A percentile compares a stretch with the other conserved stretches of the same genome.
Conservation (phyloP, 23 tunicate species). For the Phallusia fumigata region DNA sequence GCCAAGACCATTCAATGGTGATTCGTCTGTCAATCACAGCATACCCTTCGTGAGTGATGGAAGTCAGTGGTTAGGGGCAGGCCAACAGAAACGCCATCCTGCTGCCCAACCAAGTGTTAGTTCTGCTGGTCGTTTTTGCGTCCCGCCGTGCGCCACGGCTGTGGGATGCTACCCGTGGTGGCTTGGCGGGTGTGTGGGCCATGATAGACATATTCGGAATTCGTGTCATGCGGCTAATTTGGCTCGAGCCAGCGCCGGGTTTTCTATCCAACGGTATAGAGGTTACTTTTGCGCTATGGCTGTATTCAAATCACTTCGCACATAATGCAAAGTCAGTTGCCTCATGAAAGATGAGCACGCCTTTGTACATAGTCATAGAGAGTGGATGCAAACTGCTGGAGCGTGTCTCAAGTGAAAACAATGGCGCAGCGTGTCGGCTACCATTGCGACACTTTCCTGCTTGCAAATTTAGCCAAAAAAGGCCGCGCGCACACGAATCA, state of each 20-base stretch:
- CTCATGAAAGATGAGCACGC: background rate
- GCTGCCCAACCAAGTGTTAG: constrained; percentile 2
- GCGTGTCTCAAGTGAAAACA: too few relatives aligned
- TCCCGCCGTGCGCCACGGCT: background rate
- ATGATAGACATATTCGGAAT: background rate
- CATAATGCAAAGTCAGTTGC: background rate
- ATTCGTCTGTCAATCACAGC: constrained; percentile 10
- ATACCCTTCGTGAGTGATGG: background rate
- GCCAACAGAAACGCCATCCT: background rate
- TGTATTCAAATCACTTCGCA: background rate
- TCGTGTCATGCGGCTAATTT: too few relatives aligned
- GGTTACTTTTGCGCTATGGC: background rate
- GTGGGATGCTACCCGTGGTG: too few relatives aligned
- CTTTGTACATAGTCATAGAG: background rate
- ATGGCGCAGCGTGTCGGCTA: too few relatives aligned
- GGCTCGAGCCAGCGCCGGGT: too few relatives aligned
- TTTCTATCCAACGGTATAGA: too few relatives aligned
- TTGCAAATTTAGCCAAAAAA: too few relatives aligned
- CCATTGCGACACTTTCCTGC: too few relatives aligned
- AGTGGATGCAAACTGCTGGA: too few relatives aligned
- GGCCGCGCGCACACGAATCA: too few relatives aligned
- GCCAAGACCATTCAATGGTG: background rate
- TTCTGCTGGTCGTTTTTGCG: background rate
- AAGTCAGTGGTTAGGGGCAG: background rate
- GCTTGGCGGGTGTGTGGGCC: too few relatives aligned